These are phyloP conservation scores for Sinhomidia bicolor DNA, from an alignment of 2,888 invertebrate genomes.

Conservation along the genomic window DNA sequence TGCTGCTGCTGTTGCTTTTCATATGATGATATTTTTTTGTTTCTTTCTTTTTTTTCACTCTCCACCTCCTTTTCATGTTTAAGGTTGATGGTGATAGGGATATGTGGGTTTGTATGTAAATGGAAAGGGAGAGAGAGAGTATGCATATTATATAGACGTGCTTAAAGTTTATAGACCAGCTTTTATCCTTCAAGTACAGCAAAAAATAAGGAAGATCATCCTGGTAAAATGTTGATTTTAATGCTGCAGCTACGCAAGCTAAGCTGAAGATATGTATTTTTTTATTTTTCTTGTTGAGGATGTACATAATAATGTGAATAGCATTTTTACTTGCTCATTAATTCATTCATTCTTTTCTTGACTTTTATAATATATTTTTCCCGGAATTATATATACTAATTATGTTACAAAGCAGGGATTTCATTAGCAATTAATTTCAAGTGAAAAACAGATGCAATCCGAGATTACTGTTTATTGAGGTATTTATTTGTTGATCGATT, in stretches of 20 bases:
- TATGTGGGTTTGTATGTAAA: constrained; percentile 37
- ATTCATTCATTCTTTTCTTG: constrained; percentile 35
- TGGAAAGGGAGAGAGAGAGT: too few relatives aligned
- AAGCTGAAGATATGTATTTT: too few relatives aligned
- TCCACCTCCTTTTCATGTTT: not conserved
- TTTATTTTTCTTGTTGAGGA: constrained; percentile 12
- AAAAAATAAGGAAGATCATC: constrained; percentile 43
- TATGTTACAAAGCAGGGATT: not conserved
- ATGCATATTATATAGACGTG: constrained; percentile 55
- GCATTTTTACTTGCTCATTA: constrained; percentile 30
- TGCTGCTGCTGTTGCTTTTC: not conserved
- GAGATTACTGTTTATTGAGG: too few relatives aligned
- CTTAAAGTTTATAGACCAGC: constrained; percentile 61
- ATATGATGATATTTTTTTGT: too few relatives aligned
- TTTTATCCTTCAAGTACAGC: constrained; percentile 53
- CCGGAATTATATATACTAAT: not conserved
- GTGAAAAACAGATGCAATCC: too few relatives aligned
- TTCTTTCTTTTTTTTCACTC: not conserved
- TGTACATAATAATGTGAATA: constrained; percentile 30
- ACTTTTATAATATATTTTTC: not conserved
- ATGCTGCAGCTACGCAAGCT: constrained; percentile 11
- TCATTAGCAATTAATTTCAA: too few relatives aligned
- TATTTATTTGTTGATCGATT: too few relatives aligned
- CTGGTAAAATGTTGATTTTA: constrained; percentile 13
- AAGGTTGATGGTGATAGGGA: not conserved